Evolutionary conservation across 2,113 vertebrate species (phyloP).

Genomic region (Clarias gariepinus): DNA sequence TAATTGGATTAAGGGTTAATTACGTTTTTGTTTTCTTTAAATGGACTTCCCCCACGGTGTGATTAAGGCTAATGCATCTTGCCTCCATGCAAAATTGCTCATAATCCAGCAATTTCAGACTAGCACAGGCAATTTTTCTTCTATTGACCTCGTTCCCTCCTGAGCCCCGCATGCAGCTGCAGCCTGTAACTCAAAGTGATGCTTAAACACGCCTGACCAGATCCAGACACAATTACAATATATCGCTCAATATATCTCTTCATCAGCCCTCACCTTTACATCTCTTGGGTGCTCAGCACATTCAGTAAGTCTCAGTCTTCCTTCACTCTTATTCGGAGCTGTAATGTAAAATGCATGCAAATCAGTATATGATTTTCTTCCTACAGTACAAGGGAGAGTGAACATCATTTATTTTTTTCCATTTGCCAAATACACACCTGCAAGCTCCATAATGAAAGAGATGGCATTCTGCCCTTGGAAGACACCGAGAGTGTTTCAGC

Average conservation of each 20-base stretch:
- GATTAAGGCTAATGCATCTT: slow-evolving; percentile 1
- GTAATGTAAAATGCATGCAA: background rate
- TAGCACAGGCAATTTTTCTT: slow-evolving; percentile 11
- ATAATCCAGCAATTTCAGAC: background rate
- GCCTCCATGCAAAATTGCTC: slow-evolving; percentile 8
- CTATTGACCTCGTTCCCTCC: slow-evolving; percentile 17
- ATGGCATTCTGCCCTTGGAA: slow-evolving; percentile 29
- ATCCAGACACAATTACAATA: slow-evolving; percentile 11
- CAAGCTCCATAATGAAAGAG: slow-evolving; percentile 45
- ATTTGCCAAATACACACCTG: slow-evolving; percentile 47
- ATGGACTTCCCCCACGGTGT: background rate
- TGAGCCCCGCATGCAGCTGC: slow-evolving; percentile 38
- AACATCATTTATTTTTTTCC: slow-evolving; percentile 15
- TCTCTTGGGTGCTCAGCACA: background rate
- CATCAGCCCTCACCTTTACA: background rate
- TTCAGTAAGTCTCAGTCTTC: background rate
- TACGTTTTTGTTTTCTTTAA: slow-evolving; percentile 4
- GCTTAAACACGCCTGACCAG: background rate
- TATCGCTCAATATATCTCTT: background rate
- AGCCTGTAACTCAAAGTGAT: slow-evolving; percentile 34
- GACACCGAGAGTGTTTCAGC: slow-evolving; percentile 39
- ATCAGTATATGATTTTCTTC: background rate
- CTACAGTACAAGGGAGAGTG: slow-evolving; percentile 15
- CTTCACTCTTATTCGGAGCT: background rate
- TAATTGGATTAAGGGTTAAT: slow-evolving; percentile 28